Evolutionary conservation across 1,140 invertebrate species (phyloP).

Genomic region (Drosophila orena): DNA sequence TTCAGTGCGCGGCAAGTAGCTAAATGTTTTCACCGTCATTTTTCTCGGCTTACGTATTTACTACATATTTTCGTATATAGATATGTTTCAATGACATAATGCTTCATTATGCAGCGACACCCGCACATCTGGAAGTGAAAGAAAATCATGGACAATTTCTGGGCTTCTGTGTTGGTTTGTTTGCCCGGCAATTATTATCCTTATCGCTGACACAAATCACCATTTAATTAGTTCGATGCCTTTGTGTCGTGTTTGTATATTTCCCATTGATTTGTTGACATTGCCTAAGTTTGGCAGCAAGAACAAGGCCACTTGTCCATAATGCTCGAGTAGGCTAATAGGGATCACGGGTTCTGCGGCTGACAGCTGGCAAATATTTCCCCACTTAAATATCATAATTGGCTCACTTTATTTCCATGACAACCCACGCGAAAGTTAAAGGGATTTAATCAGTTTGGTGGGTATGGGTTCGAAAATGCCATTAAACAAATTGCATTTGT

Average conservation of each 20-base stretch:
- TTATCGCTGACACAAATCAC: conserved; percentile 80
- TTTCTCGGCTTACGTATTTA: conserved; percentile 39
- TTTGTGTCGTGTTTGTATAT: conserved; percentile 60
- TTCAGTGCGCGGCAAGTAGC: conserved; percentile 66
- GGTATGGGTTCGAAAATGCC: conserved; percentile 4
- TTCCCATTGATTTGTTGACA: conserved; percentile 78
- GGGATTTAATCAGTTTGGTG: conserved; percentile 8
- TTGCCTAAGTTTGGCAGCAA: conserved; percentile 32
- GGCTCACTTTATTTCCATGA: conserved; percentile 16
- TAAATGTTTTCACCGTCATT: conserved; percentile 71
- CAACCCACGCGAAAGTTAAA: conserved; percentile 17
- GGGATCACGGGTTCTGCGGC: conserved; percentile 41
- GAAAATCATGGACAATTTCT: conserved; percentile 46
- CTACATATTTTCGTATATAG: conserved; percentile 2
- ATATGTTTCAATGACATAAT: conserved; percentile 13
- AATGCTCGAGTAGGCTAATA: conserved; percentile 41
- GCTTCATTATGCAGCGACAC: conserved; percentile 68
- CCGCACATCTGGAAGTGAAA: conserved; percentile 27
- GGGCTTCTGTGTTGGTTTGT: conserved; percentile 59
- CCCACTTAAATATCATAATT: conserved; percentile 36
- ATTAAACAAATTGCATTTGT: conserved; percentile 3
- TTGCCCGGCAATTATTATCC: conserved; percentile 76
- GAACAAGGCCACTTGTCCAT: conserved; percentile 25
- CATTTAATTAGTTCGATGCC: conserved; percentile 79
- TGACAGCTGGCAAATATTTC: conserved; percentile 47